Base-by-base conservation (phyloP, 2,113 vertebrate genomes). In the Brienomyrus brachyistius region DNA sequence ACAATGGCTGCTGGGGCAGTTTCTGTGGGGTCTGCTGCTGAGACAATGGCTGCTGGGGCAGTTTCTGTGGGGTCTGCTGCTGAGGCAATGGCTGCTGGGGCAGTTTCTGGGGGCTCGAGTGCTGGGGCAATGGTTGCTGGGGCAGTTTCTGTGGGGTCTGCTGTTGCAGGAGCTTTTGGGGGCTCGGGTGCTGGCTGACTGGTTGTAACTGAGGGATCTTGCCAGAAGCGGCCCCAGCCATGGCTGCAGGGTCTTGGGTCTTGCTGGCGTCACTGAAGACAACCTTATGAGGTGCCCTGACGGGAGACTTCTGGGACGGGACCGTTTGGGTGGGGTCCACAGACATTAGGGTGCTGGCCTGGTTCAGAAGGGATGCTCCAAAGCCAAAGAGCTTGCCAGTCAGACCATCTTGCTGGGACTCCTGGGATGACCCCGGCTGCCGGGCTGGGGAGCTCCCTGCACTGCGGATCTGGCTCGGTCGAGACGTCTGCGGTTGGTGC, bases 351-450 rank as follows among this genome's bases (percentile, higher is more conserved):
- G 97, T 99, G 93, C 97, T 99, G 2, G 98, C 98, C 94, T 99
- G 98, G 94, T 98, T 99, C 90, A 99, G 95, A 23, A 99, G 97
- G 13, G 98, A 99, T 0, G 98, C 98, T 15, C 98, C 98, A 0
- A 99, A 98, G 87, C 98, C 98, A 0, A 99, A 99, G 90, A 99
- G 96, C 94, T 99, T 99, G 91, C 98, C 98, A 0, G 98, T 97
- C 90, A 97, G 95, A 84, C 97, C 97, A 88, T 97, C 97, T 91
- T 97, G 98, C 87, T 97, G 94, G 93, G 97, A 97, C 89, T 99
- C 98, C 4, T 96, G 96, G 48, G 97, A 95, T 59, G 96, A 97
- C 88, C 94, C 91, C 27, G 97, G 94, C 91, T 98, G 96, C 92
- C 97, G 97, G 0, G 93, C 95, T 4, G 95, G 96, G 1, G 90